phyloP scores from a whole-genome alignment of 2,797 vertebrate species.

The Sebastes nivosus region DNA sequence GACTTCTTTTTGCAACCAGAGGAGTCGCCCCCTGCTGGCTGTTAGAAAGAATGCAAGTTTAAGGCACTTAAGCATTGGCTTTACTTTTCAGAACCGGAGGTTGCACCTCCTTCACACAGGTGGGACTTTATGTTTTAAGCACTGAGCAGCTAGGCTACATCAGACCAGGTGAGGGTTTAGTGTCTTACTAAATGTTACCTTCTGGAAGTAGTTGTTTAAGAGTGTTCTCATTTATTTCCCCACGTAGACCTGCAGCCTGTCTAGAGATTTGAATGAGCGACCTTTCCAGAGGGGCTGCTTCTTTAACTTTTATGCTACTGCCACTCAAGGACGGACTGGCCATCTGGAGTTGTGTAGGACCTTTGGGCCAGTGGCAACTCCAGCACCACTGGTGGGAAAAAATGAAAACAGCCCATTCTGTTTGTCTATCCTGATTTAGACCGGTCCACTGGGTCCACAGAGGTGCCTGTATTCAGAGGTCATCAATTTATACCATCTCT shows the following conservation, averaged over 20 bases:
- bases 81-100: too few species aligned
- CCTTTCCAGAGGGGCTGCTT: slow-evolving; percentile 16
- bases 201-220: not conserved
- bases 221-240: not conserved
- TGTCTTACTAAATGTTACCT: not conserved
- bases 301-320: slow-evolving; percentile 33
- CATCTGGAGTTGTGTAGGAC: slow-evolving; percentile 56
- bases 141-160: not conserved
- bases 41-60: too few species aligned
- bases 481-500: slow-evolving; percentile 42
- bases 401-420: slow-evolving; percentile 20
- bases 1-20: too few species aligned
- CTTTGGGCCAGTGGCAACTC: slow-evolving; percentile 31
- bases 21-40: too few species aligned
- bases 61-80: too few species aligned
- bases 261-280: slow-evolving; percentile 7
- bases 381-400: slow-evolving; percentile 26
- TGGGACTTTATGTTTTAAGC: not conserved
- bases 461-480: slow-evolving; percentile 34
- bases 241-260: not conserved
- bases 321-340: slow-evolving; percentile 57
- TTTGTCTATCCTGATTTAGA: slow-evolving; percentile 52
- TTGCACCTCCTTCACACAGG: not conserved
- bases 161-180: not conserved
- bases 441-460: slow-evolving; percentile 1